phyloP scores from a whole-genome alignment of 2,888 invertebrate species.

The Polia nebulosa region DNA sequence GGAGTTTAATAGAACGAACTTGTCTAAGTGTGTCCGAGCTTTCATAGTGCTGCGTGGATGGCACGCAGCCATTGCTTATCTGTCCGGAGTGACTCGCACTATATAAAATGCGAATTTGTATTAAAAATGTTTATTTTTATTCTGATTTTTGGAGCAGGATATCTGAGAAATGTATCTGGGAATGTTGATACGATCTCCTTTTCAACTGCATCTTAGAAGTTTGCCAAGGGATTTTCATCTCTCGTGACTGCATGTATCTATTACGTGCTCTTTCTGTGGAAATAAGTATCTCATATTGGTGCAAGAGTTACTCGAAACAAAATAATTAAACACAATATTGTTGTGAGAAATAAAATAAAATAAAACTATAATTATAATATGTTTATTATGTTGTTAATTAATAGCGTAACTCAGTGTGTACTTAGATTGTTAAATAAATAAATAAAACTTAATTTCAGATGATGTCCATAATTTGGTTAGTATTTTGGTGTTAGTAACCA shows the following conservation, averaged over 20 bases:
- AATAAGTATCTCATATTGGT: too few species aligned
- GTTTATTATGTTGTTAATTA: too few species aligned
- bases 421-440: too few species aligned
- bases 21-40: constrained; percentile 54
- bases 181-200: not conserved
- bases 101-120: constrained; percentile 52
- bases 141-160: constrained; percentile 15
- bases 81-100: constrained; percentile 39
- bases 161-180: not conserved
- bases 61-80: constrained; percentile 65
- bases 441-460: too few species aligned
- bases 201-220: not conserved
- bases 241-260: not conserved
- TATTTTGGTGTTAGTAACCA: too few species aligned
- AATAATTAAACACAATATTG: too few species aligned
- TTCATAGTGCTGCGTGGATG: constrained; percentile 61
- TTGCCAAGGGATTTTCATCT: not conserved
- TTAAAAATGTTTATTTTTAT: constrained; percentile 34
- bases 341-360: too few species aligned
- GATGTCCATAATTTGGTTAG: too few species aligned
- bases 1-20: constrained; percentile 63
- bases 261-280: not conserved
- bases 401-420: too few species aligned
- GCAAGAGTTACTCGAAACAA: too few species aligned
- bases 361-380: too few species aligned